Evolutionary conservation across 1,140 invertebrate genomes (phyloP).

Genomic region (Probaryconus sp.): DNA sequence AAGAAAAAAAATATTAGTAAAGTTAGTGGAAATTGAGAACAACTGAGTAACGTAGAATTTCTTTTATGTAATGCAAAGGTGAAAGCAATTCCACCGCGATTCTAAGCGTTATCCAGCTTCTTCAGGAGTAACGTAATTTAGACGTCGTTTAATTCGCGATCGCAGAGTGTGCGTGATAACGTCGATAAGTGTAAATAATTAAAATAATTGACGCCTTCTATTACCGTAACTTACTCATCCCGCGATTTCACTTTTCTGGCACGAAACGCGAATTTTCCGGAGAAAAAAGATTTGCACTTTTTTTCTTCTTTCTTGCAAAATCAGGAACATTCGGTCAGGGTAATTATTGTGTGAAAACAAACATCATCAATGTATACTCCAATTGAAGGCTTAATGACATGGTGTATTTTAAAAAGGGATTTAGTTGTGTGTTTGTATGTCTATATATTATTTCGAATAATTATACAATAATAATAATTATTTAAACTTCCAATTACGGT

Average conservation of each 20-base stretch:
- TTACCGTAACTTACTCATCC: slow-evolving; percentile 10
- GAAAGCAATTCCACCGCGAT: slow-evolving; percentile 4
- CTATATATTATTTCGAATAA: too few species aligned
- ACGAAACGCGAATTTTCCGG: slow-evolving; percentile 40
- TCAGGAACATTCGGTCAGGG: slow-evolving; percentile 5
- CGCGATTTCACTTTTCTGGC: slow-evolving; percentile 50
- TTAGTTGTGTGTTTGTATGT: too few species aligned
- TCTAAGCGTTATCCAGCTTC: too few species aligned
- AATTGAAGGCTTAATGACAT: too few species aligned
- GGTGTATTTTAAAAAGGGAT: too few species aligned
- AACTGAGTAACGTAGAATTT: slow-evolving; percentile 8
- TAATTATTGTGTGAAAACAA: slow-evolving; percentile 38
- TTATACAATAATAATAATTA: too few species aligned
- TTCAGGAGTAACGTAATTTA: slow-evolving; percentile 20
- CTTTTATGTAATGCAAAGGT: neutral
- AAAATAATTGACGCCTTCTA: slow-evolving; percentile 41
- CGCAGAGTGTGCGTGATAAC: slow-evolving; percentile 22
- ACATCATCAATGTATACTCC: slow-evolving; percentile 22
- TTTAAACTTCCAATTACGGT: too few species aligned
- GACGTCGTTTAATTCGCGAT: slow-evolving; percentile 19
- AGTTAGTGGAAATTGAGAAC: too few species aligned
- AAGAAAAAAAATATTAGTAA: too few species aligned
- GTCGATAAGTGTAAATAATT: slow-evolving; percentile 58
- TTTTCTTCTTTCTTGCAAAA: slow-evolving; percentile 22
- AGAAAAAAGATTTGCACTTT: slow-evolving; percentile 1